These are phyloP conservation scores for Hyposoter didymator DNA, from an alignment of 2,888 invertebrate genomes.

Conservation along the genomic window DNA sequence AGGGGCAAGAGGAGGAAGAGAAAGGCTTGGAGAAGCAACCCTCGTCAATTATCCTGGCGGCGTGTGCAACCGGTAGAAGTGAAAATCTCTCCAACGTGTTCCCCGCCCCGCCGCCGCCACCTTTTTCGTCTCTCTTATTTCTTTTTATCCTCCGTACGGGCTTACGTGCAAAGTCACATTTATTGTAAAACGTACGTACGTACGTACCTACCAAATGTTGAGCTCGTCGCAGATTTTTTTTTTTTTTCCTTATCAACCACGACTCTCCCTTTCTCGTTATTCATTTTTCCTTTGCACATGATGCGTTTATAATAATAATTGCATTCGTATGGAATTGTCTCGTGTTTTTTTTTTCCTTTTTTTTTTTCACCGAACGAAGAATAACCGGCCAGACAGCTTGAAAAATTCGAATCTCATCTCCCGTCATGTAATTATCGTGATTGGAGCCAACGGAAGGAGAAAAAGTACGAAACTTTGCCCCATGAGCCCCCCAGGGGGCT, in stretches of 20 bases:
- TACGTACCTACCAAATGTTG: constrained; percentile 5
- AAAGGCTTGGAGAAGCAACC: constrained; percentile 52
- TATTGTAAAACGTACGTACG: constrained; percentile 20
- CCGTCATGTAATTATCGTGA: constrained; percentile 31
- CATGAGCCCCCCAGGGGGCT: background rate
- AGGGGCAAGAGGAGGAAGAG: constrained; percentile 8
- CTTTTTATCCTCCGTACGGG: constrained; percentile 14
- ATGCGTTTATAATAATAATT: constrained; percentile 17
- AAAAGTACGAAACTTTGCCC: background rate
- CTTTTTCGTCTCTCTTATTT: constrained; percentile 9
- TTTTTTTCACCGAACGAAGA: background rate
- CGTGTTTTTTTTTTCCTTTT: background rate
- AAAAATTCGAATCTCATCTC: background rate
- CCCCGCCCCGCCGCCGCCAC: background rate
- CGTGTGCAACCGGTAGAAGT: constrained; percentile 60
- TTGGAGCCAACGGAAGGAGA: background rate
- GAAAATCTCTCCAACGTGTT: constrained; percentile 54
- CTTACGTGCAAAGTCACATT: background rate
- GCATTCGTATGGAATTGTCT: constrained; percentile 21
- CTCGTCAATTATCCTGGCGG: constrained; percentile 64
- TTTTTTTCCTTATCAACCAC: background rate
- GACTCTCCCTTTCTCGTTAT: background rate
- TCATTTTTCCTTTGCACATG: constrained; percentile 3
- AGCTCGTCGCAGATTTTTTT: background rate
- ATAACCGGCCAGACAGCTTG: constrained; percentile 11